These are phyloP conservation scores for Squalus acanthias DNA, from an alignment of 2,797 vertebrate species.

Conservation along the genomic window DNA sequence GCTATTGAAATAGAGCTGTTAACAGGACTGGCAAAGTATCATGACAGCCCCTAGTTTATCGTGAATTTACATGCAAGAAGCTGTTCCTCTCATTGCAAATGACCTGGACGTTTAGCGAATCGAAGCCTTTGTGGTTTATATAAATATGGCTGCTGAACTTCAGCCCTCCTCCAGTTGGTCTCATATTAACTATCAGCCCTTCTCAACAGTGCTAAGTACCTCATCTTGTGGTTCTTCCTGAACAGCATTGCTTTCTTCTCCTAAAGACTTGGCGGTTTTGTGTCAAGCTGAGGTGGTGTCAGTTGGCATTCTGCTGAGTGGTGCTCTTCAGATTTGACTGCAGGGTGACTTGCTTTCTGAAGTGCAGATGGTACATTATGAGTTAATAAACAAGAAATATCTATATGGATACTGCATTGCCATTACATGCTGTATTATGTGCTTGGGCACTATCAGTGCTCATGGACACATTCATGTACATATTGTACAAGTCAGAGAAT, in stretches of 20 bases:
- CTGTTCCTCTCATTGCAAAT: neutral
- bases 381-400: neutral
- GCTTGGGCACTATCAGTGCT: neutral
- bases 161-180: neutral
- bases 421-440: neutral
- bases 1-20: neutral
- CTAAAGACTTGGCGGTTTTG: too few species aligned
- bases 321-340: neutral
- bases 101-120: neutral
- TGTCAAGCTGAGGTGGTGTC: neutral
- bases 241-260: neutral
- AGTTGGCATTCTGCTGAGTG: neutral
- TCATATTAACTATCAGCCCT: neutral
- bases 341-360: neutral
- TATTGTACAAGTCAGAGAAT: neutral
- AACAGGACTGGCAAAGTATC: neutral
- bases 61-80: neutral
- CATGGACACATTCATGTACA: neutral
- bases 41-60: neutral
- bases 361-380: neutral
- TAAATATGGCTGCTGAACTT: neutral
- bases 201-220: neutral
- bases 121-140: neutral
- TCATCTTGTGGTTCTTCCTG: neutral
- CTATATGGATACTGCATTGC: neutral